Conservation (phyloP, 2,113 vertebrate species). For the Cichladusa arquata region DNA sequence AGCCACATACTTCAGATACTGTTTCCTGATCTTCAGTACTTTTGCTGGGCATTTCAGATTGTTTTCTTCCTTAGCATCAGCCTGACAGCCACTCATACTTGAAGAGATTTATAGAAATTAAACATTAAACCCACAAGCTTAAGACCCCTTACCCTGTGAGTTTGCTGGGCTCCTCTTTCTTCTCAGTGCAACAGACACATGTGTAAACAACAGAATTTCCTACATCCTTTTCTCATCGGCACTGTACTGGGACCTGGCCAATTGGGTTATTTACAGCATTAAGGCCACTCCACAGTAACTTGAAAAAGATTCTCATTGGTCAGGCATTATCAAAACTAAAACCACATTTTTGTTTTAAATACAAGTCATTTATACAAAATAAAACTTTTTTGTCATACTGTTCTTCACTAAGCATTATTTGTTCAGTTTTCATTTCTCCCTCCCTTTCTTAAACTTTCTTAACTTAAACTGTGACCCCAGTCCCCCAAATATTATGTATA, state of each 20-base stretch:
- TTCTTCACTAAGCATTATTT: not conserved
- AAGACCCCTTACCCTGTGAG: constrained; percentile 67
- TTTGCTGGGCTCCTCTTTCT: constrained; percentile 41
- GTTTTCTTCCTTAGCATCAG: not conserved
- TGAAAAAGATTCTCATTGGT: constrained; percentile 68
- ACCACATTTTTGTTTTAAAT: constrained; percentile 39
- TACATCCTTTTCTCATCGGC: constrained; percentile 74
- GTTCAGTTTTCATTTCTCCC: not conserved
- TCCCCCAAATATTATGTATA: not conserved
- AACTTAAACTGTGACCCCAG: not conserved
- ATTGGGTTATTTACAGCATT: constrained; percentile 70
- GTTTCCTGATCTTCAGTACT: not conserved
- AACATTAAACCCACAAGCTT: constrained; percentile 49
- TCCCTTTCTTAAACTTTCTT: not conserved
- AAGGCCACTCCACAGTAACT: constrained; percentile 60
- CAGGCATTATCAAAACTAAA: constrained; percentile 66
- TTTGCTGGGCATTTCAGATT: not conserved
- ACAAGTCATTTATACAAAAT: not conserved
- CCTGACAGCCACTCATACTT: not conserved
- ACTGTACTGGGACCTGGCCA: constrained; percentile 66
- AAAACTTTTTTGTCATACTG: not conserved
- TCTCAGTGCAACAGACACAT: constrained; percentile 62
- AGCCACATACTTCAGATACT: not conserved
- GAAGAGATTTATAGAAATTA: constrained; percentile 43
- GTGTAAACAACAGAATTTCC: constrained; percentile 75